Evolutionary conservation across 2,797 vertebrate genomes (phyloP), one percentile per base, ranked within the genome.

Genomic region (Hypotaenidia okinawae): DNA sequence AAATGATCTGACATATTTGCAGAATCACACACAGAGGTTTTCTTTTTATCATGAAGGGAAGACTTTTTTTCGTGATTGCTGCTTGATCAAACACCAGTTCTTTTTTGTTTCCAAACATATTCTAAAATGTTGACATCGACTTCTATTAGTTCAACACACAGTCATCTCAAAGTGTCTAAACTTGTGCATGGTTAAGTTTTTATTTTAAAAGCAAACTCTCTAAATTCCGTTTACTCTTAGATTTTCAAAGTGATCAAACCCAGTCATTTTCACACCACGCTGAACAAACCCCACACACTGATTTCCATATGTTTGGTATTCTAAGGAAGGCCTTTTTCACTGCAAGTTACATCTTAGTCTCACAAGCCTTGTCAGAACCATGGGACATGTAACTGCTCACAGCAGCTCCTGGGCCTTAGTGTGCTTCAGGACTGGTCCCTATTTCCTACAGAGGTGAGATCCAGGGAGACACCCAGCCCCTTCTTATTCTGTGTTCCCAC

Each of bases 1-100:
- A 89, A 97, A 95, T 80, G 70, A 97, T 97, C 93, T 92, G 96
- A 92, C 84, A 82, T 57, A 94, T 94, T 93, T 96, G 88, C 93
- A 97, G 94, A 97, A 95, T 89, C 93, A 95, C 91, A 96, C 76
- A 84, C 28, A 62, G 37, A 58, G 67, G 59, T 95, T 87, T 97
- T 87, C 95, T 84, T 97, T 96, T 97, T 87, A 96, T 96, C 95
- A 80, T 85, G 66, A 87, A 92, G 85, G 75, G 62, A 96, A 96
- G 91, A 96, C 96, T 73, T 84, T 33, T 95, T 95, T 90, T 94
- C 37, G 90, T 96, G 94, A 96, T 67, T 95, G 89, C 54, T 94
- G 84, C 90, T 95, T 97, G 96, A 97, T 97, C 92, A 96, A 96
- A 91, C 73, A 66, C 81, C 75, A 84, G 94, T 83, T 95, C 94